Base-by-base conservation (phyloP, 2,113 vertebrate genomes). In the Rattus norvegicus region DNA sequence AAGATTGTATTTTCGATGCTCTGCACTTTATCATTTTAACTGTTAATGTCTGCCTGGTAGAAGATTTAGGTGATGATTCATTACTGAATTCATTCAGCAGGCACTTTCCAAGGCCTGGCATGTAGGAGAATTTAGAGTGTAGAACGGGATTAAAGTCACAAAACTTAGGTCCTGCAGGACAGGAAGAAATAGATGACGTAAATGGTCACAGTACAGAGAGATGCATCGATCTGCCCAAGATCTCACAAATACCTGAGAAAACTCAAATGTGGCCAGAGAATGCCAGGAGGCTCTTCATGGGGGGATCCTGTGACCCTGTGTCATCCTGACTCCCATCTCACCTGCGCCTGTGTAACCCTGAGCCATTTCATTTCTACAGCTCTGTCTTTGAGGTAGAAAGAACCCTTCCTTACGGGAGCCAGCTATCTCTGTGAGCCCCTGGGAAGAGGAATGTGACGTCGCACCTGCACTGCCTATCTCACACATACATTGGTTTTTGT, bases 181-280 rank as follows among this genome's bases (percentile, higher is more conserved):
- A 90, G 16, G 2, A n/a, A 65, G 16, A 67, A 91, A n/a, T 54
- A 80, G 36, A 86, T 7, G 47, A 59, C 52, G 12, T 52, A 33
- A 89, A 30, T 76, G 24, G 17, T 76, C 76, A 73, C 20, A 26
- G 28, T 39, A 33, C 47, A 79, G 67, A 95, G 61, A 94, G 49
- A 88, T 73, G 19, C 61, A 75, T 52, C 28, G 84, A 93, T 69
- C 39, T 79, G 65, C 72, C 61, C 20, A 70, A 63, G 56, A 69
- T 90, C 69, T 91, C 56, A 67, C 33, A 79, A 72, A 69, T 97
- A 92, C 72, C 8, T 43, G 28, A 92, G 65, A 72, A 76, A 92
- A 73, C 92, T 89, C 81, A 95, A 89, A 88, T 75, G 54, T 69
- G 36, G 13, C 49, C 65, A 5, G 73, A 56, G 86, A 67, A 30